phyloP scores from a whole-genome alignment of 2,888 invertebrate genomes.

The Sminthurides aquaticus region DNA sequence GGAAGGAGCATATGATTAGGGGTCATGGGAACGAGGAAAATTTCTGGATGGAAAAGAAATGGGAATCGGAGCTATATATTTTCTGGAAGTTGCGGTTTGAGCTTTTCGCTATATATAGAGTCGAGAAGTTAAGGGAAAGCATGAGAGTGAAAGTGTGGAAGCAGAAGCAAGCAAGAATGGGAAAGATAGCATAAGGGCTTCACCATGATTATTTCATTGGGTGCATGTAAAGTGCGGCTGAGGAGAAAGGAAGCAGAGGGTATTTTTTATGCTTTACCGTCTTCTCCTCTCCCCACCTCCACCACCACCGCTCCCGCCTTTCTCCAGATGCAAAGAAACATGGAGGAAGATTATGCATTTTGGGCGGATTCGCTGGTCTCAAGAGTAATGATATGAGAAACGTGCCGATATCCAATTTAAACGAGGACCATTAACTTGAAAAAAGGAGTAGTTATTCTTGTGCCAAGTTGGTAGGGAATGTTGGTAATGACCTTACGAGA shows the following conservation, averaged over 20 bases:
- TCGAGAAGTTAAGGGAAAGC: no score
- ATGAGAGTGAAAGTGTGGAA: no score
- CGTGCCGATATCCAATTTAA: slow-evolving; percentile 1
- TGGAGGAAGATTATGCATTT: not conserved
- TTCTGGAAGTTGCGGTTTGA: not conserved
- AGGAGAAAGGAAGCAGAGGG: not conserved
- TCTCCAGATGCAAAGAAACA: no score
- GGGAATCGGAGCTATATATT: not conserved
- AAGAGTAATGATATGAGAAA: not conserved
- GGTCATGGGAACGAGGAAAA: not conserved
- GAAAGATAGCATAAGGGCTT: not conserved
- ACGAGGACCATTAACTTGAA: not conserved
- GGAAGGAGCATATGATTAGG: not conserved
- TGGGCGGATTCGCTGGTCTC: not conserved
- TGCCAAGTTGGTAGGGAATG: no score
- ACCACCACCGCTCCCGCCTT: no score
- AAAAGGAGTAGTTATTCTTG: no score
- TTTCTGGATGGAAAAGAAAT: not conserved
- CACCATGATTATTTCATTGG: not conserved
- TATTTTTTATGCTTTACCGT: not conserved
- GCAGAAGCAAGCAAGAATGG: no score
- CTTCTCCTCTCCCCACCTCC: not conserved
- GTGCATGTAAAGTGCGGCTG: not conserved
- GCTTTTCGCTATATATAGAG: no score
- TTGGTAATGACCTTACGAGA: no score